Base-by-base conservation (phyloP, 2,113 vertebrate species). In the Oreochromis tanganicae region DNA sequence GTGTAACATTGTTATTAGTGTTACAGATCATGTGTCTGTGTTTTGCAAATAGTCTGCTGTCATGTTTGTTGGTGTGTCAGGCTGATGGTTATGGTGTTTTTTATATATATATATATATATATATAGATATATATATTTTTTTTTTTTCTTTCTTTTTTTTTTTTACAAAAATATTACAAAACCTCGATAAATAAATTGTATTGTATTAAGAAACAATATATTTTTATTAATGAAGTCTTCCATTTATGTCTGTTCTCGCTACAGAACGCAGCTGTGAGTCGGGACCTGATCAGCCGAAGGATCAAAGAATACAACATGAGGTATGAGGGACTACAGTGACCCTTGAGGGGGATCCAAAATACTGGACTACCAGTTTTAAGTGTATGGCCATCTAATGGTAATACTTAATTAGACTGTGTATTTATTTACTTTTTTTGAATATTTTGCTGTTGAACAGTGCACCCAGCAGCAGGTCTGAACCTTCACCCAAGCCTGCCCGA, bases 281-380 rank as follows among this genome's bases (percentile, higher is more conserved):
- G 98, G 88, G 98, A 99, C 92, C 94, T 99, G 80, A 99, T 99
- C 94, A 99, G 98, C 94, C 96, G 97, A 87, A 99, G 97, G 92
- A 99, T 99, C 92, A 99, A 97, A 96, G 98, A 99, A 91, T 99
- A 99, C 96, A 99, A 96, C 94, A 96, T 99, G 97, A 99, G 98
- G 98, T 99, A 95, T 90, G 96, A 87, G 34, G 75, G 29, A 41
- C 48, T 13, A 38, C 78, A 50, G 50, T 55, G 57, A 36, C 84
- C 38, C 36, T 75, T 75, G n/a, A n/a, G 32, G 66, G 27, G 59
- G 34, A 61, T 6, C 6, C 16, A 27, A 9, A 59, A 27, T 29
- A 41, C 38, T 38, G 32, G 10, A n/a, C 16, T 32, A 55, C 9
- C 36, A 27, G 27, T 46, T 61, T 21, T 7, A 36, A 29, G 13